Evolutionary conservation across 1,140 invertebrate species (phyloP), one percentile per base, ranked within the genome.

Genomic region (Megalonaias nervosa): DNA sequence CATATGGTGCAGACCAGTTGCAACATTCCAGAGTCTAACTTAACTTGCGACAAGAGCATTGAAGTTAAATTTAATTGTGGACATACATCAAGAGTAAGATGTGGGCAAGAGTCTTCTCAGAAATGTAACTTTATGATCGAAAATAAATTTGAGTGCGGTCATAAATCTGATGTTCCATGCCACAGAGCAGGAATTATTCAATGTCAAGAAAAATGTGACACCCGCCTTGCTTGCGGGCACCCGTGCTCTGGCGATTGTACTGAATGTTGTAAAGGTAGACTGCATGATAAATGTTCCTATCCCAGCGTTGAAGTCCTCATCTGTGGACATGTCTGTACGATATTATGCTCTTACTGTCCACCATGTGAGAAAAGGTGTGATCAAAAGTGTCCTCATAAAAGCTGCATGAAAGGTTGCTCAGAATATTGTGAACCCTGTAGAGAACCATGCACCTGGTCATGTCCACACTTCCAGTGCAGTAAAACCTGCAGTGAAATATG

Each of bases 401-500:
- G 81, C 71, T 95, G 94, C 84, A 82, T 75, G 0, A 88, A 91
- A n/a, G 78, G 84, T 56, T 95, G 94, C 87, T 93, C 93, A 6
- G 87, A 91, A 58, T 91, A 92, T 2, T 95, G 94, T 87, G 85
- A 79, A 3, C 84, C 87, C 0, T 95, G 94, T 79, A 87, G 90
- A 81, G 93, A 94, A 68, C 74, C 61, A 58, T 89, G 87, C 71
- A 3, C 26, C 1, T 91, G 91, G 89, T 13, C 66, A 19, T 92
- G 94, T 83, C 14, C 55, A 31, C 94, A 95, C 87, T 86, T 89
- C 9, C 79, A 78, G 74, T 95, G 94, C 85, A 88, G 26, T 4
- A 91, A 89, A 57, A 82, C 83, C 87, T 95, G 94, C 89, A 76
- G 84, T 38, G 89, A 93, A 79, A 86, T 89, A 26, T 95, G 94